Evolutionary conservation across 2,113 vertebrate genomes (phyloP), one percentile per base, ranked within the genome.

Genomic region (Anolis sagrei): DNA sequence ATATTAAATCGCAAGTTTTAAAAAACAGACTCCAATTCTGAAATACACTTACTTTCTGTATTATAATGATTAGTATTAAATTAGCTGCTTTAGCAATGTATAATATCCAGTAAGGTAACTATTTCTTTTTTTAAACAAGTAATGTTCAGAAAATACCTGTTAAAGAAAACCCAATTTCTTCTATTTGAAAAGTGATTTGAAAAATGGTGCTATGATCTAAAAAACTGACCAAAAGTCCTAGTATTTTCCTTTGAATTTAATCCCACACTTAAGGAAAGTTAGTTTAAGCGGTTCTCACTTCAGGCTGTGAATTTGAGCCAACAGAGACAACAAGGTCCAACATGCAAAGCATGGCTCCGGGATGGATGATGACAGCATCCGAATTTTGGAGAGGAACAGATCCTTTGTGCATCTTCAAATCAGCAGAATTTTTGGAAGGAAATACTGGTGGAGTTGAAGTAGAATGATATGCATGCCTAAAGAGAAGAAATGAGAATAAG

Each of bases 291-390:
- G 21, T 32, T 66, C 95, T 94, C 96, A 99, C 98, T 96, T 99
- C 98, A n/a, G 98, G 98, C 91, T 99, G 98, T 49, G 96, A 97
- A 83, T 97, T 91, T 0, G 97, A 99, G 87, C 95, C 97, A 77
- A 99, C 97, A 5, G 99, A 99, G 87, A 98, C 97, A 91, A 99
- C 94, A 85, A 99, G 97, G 94, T 99, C 99, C 88, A 99, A 89
- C 95, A 98, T 98, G 7, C 98, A 97, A 14, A 99, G 96, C 87
- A 98, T 97, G 48, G 98, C 98, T 79, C 99, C 99, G 0, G 98
- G 98, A 90, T 99, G 99, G 92, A 99, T 99, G 91, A 99, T 95
- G 84, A 99, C 98, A 0, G 97, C 97, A 75, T 99, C 99, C 0
- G 97, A 97, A 39, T 92, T 96, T 2, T 95, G 97, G 14, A 96